Evolutionary conservation across 2,888 invertebrate genomes (phyloP).

Genomic region (Argyresthia albistria): DNA sequence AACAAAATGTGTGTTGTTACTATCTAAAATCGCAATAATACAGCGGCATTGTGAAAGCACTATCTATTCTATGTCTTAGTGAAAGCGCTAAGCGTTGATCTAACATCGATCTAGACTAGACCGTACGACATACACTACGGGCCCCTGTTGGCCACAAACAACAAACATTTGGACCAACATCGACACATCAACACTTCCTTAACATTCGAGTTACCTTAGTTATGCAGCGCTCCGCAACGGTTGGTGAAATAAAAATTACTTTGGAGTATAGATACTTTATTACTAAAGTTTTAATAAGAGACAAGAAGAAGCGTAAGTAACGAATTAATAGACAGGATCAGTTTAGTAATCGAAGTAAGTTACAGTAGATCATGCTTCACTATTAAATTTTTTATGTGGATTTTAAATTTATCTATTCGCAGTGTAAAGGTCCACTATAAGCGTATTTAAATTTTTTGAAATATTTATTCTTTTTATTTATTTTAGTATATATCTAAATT

Average conservation of each 20-base stretch:
- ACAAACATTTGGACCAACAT: conserved; percentile 37
- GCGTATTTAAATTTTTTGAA: conserved; percentile 40
- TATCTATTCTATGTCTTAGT: conserved; percentile 1
- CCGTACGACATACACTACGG: conserved; percentile 45
- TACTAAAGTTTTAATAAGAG: conserved; percentile 54
- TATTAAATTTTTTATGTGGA: conserved; percentile 24
- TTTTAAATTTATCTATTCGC: conserved; percentile 25
- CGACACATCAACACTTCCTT: conserved; percentile 31
- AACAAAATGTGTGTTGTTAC: neutral
- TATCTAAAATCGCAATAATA: neutral
- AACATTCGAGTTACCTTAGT: conserved; percentile 53
- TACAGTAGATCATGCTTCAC: conserved; percentile 35
- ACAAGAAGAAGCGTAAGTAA: conserved; percentile 58
- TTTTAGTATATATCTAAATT: conserved; percentile 24
- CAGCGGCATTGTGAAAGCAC: neutral
- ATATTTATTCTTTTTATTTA: conserved; percentile 27
- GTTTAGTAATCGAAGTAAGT: conserved; percentile 9
- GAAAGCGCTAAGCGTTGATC: conserved; percentile 48
- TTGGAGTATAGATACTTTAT: conserved; percentile 70
- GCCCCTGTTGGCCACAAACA: conserved; percentile 24
- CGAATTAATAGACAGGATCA: conserved; percentile 25
- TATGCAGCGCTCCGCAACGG: conserved; percentile 58
- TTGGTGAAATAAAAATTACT: conserved; percentile 68
- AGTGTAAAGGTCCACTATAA: conserved; percentile 51
- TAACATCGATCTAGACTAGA: conserved; percentile 45